Conservation (phyloP, 2,888 invertebrate genomes). For the Drosophila seclusa region DNA sequence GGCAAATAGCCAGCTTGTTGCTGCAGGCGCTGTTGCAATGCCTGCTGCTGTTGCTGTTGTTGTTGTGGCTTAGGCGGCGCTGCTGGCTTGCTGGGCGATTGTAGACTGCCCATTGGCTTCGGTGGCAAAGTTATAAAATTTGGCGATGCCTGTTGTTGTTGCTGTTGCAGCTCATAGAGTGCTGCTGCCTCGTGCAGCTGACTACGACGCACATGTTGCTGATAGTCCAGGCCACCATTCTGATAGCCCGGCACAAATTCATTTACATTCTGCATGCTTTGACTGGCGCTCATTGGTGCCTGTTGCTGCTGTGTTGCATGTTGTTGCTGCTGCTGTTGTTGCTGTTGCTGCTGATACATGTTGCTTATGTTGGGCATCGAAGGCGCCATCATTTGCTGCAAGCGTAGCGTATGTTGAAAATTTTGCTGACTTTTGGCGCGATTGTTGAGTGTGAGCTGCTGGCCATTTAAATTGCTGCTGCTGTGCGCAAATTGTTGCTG, state of each 20-base stretch:
- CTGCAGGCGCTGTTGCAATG: conserved; percentile 42
- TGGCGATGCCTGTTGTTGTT: conserved; percentile 84
- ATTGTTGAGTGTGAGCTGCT: conserved; percentile 75
- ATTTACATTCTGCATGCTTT: conserved; percentile 85
- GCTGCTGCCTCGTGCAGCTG: conserved; percentile 88
- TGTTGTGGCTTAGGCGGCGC: conserved; percentile 70
- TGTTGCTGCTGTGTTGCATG: conserved; percentile 55
- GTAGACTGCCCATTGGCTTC: conserved; percentile 75
- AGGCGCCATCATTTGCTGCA: conserved; percentile 85
- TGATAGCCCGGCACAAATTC: conserved; percentile 68
- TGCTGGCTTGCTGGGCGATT: conserved; percentile 83
- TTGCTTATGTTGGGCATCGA: conserved; percentile 85
- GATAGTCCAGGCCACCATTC: conserved; percentile 68
- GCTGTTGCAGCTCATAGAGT: conserved; percentile 76
- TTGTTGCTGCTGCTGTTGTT: conserved; percentile 72
- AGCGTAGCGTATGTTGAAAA: conserved; percentile 83
- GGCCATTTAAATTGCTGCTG: conserved; percentile 82
- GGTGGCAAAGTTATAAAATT: conserved; percentile 81
- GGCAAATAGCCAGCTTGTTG: conserved; percentile 54
- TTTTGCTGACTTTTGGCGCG: conserved; percentile 81
- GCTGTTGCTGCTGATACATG: conserved; percentile 77
- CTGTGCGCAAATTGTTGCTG: conserved; percentile 82
- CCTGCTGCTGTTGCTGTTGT: conserved; percentile 49
- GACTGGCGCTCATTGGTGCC: conserved; percentile 81
- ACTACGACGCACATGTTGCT: conserved; percentile 75